phyloP scores from a whole-genome alignment of 2,888 invertebrate genomes.

The Tachina grossa region DNA sequence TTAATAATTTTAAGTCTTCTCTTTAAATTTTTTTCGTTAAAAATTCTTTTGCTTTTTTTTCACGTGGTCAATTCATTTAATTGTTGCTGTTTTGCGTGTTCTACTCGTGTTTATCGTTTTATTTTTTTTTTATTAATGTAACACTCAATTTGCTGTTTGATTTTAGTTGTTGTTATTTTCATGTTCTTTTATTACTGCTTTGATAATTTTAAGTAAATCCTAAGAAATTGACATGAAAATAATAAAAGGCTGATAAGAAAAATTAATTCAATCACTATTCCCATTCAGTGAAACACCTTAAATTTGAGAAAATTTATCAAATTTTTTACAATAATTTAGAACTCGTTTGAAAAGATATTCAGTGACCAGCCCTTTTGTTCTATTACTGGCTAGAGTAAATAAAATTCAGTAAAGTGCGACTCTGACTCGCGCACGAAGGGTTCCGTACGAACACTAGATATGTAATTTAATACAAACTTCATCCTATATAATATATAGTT shows the following conservation, averaged over 20 bases:
- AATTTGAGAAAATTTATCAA: neutral
- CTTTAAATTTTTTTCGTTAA: neutral
- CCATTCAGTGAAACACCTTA: neutral
- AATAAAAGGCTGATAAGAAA: neutral
- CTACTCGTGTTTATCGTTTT: neutral
- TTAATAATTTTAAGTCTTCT: neutral
- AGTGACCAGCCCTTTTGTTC: too few relatives aligned
- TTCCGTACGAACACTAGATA: too few relatives aligned
- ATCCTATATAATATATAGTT: too few relatives aligned
- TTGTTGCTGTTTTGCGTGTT: constrained; percentile 5
- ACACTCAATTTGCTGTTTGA: constrained; percentile 7
- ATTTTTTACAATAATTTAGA: neutral
- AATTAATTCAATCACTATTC: neutral
- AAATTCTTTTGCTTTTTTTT: neutral
- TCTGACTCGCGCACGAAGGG: too few relatives aligned
- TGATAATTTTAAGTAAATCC: constrained; percentile 9
- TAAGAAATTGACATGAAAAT: neutral
- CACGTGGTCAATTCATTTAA: neutral
- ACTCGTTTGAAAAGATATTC: too few relatives aligned
- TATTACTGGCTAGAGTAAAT: too few relatives aligned
- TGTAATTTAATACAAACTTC: too few relatives aligned
- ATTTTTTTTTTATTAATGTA: constrained; percentile 19
- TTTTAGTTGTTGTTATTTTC: neutral
- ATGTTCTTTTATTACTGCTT: constrained; percentile 7
- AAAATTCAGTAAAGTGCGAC: too few relatives aligned